Percentiles rank a stretch among this genome's conserved stretches.
Evolutionary conservation across 2,888 invertebrate species (phyloP).

Genomic region (Chrysopilus asiliformis): DNA sequence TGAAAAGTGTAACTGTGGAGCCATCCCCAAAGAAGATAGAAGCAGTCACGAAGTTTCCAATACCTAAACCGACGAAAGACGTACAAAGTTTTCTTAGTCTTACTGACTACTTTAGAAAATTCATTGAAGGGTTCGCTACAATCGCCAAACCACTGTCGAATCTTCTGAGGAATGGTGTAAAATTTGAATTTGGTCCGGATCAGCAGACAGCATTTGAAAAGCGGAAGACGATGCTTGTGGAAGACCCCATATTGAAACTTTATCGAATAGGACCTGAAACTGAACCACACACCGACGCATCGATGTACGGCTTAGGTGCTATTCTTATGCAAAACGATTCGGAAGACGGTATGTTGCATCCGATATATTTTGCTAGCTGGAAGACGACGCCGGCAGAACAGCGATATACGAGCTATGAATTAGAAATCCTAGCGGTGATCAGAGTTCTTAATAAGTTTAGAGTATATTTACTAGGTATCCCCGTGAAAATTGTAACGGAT

Average conservation of each 20-base stretch:
- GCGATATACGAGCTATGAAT: not conserved
- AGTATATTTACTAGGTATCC: not conserved
- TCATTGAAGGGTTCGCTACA: not conserved
- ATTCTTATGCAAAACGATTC: not conserved
- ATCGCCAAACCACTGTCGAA: not conserved
- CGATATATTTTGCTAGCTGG: no score
- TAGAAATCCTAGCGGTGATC: constrained; percentile 1
- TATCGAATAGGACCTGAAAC: not conserved
- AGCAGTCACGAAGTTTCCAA: not conserved
- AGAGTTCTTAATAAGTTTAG: not conserved
- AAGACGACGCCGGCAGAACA: not conserved
- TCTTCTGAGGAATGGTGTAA: not conserved
- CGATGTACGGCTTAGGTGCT: not conserved
- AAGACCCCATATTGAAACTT: not conserved
- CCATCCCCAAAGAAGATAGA: not conserved
- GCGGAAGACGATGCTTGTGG: not conserved
- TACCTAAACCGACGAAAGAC: not conserved
- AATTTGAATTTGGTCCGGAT: not conserved
- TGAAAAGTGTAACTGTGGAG: not conserved
- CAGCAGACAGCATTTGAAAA: not conserved
- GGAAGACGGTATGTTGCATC: not conserved
- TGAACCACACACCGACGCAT: not conserved
- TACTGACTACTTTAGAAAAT: not conserved
- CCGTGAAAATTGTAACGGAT: constrained; percentile 3
- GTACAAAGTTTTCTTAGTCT: not conserved